Evolutionary conservation across 1,140 invertebrate genomes (phyloP).

Genomic region (Rhynchophorus ferrugineus): DNA sequence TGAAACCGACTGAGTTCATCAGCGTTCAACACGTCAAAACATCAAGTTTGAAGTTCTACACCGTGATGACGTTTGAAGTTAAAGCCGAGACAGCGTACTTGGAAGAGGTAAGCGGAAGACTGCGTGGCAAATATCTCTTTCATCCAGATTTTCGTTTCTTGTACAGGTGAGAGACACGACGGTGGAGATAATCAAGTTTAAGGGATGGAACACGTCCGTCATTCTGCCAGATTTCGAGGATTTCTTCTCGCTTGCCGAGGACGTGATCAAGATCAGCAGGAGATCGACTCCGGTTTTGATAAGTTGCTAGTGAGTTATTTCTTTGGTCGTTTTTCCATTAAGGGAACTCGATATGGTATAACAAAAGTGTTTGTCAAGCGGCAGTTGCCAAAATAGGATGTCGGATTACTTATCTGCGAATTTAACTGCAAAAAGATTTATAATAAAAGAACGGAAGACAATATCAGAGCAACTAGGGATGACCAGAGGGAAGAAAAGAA

Average conservation of each 20-base stretch:
- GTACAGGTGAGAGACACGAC: background rate
- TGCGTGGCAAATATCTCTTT: too few species aligned
- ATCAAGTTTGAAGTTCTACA: conserved; percentile 1
- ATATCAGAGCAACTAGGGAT: too few species aligned
- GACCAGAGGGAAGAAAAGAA: too few species aligned
- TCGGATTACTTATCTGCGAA: too few species aligned
- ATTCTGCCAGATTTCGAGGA: background rate
- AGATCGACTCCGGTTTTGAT: background rate
- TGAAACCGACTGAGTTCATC: conserved; percentile 17
- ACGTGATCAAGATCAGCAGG: background rate
- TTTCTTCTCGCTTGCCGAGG: conserved; percentile 1
- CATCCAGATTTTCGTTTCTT: background rate
- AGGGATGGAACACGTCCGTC: background rate
- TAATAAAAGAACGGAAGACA: too few species aligned
- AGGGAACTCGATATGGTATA: conserved; percentile 22
- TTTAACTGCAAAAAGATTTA: too few species aligned
- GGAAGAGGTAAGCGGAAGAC: conserved; percentile 5
- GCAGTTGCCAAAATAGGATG: too few species aligned
- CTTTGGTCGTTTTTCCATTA: background rate
- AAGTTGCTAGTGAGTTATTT: conserved; percentile 3
- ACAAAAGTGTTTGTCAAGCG: too few species aligned
- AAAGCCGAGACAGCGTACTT: background rate
- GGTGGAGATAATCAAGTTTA: background rate
- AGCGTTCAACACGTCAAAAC: conserved; percentile 11
- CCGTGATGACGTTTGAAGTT: conserved; percentile 12